Evolutionary conservation across 2,888 invertebrate species (phyloP).

Genomic region (Didymodactylos carnosus): DNA sequence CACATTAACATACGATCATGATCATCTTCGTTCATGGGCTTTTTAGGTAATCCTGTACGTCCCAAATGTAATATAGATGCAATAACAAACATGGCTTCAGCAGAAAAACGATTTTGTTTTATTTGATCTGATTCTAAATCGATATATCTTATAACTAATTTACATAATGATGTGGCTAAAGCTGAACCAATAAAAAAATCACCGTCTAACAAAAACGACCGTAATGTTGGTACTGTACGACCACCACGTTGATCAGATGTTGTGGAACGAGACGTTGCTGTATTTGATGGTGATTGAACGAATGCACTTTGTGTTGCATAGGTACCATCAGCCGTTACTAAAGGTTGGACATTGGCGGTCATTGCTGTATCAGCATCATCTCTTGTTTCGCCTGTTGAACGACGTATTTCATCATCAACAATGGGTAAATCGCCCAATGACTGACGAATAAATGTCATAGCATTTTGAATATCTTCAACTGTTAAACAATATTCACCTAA

Average conservation of each 20-base stretch:
- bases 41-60: conserved; percentile 43
- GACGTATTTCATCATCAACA: conserved; percentile 45
- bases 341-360: conserved; percentile 39
- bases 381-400: conserved; percentile 49
- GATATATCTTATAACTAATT: conserved; percentile 57
- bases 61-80: conserved; percentile 40
- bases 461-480: conserved; percentile 53
- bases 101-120: conserved; percentile 37
- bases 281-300: conserved; percentile 41
- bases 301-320: conserved; percentile 96
- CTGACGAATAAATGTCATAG: conserved; percentile 54
- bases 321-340: conserved; percentile 94
- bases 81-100: conserved; percentile 62
- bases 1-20: conserved; percentile 66
- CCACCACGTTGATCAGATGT: background rate
- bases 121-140: conserved; percentile 26
- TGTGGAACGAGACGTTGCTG: background rate
- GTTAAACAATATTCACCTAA: conserved; percentile 78
- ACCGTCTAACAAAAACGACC: conserved; percentile 71
- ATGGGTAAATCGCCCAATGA: conserved; percentile 53
- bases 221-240: conserved; percentile 45
- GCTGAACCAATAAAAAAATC: conserved; percentile 88
- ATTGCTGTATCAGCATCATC: conserved; percentile 19
- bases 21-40: conserved; percentile 40
- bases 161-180: conserved; percentile 68